These are phyloP conservation scores for Desoria tigrina DNA, from an alignment of 2,888 invertebrate species.

Conservation along the genomic window DNA sequence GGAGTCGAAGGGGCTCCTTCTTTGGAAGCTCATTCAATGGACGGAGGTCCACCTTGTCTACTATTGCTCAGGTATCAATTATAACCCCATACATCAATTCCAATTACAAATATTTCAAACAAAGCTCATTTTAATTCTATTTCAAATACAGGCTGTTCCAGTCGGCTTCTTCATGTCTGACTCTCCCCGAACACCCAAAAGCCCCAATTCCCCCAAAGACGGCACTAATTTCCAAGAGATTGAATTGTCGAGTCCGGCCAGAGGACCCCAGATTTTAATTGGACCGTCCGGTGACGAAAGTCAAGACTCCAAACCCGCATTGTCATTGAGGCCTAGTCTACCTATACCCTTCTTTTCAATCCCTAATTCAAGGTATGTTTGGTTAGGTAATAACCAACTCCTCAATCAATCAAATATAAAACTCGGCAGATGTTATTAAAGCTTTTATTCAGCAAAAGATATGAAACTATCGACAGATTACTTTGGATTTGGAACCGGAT, in stretches of 20 bases:
- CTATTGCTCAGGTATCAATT: constrained; percentile 47
- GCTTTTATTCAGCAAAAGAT: not conserved
- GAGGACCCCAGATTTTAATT: not conserved
- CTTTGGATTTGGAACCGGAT: too few species aligned
- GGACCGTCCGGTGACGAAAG: too few species aligned
- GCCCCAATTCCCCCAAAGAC: constrained; percentile 1
- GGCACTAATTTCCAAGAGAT: constrained; percentile 34
- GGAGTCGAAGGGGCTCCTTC: constrained; percentile 23
- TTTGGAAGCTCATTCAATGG: constrained; percentile 24
- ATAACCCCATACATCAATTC: too few species aligned
- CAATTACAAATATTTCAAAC: too few species aligned
- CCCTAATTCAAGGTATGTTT: not conserved
- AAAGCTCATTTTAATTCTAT: too few species aligned
- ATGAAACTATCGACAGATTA: too few species aligned
- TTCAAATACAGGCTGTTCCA: constrained; percentile 47
- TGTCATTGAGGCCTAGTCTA: constrained; percentile 21
- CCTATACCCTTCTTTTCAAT: constrained; percentile 30
- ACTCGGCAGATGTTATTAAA: not conserved
- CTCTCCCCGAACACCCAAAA: not conserved
- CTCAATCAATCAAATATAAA: not conserved
- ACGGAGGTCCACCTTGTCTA: constrained; percentile 46
- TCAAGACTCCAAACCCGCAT: not conserved
- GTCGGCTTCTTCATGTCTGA: constrained; percentile 49
- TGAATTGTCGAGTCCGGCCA: constrained; percentile 32
- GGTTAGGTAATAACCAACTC: not conserved